phyloP scores from a whole-genome alignment of 2,888 invertebrate species.

The Thyatira batis region DNA sequence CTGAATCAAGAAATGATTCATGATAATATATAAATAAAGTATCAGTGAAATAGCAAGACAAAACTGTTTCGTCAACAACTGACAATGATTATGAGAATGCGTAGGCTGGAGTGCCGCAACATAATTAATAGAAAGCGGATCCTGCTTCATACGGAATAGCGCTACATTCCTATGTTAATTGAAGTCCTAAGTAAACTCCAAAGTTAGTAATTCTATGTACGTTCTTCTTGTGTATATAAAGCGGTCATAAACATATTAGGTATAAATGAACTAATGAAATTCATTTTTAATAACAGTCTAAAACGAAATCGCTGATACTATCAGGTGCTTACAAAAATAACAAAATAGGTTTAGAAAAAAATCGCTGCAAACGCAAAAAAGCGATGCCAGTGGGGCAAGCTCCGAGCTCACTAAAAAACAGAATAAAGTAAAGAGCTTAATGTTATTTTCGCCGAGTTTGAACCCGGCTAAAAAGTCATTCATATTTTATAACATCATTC shows the following conservation, averaged over 20 bases:
- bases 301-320: no score
- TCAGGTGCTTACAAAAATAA: background rate
- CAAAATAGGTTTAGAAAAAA: background rate
- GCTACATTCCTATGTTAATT: background rate
- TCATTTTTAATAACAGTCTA: no score
- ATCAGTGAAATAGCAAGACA: background rate
- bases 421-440: slow-evolving; percentile 14
- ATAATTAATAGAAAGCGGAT: slow-evolving; percentile 1
- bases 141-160: background rate
- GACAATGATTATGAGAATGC: background rate
- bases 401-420: slow-evolving; percentile 25
- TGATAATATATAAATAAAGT: no score
- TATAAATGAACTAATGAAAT: no score
- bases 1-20: no score
- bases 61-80: background rate
- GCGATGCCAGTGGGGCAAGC: slow-evolving; percentile 17
- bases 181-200: background rate
- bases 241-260: no score
- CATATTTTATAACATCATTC: no score
- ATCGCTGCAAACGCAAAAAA: background rate
- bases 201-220: no score
- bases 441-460: background rate
- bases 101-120: background rate
- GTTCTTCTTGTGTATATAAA: no score
- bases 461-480: background rate